phyloP scores from a whole-genome alignment of 2,888 invertebrate genomes.

The Dynastes maya region DNA sequence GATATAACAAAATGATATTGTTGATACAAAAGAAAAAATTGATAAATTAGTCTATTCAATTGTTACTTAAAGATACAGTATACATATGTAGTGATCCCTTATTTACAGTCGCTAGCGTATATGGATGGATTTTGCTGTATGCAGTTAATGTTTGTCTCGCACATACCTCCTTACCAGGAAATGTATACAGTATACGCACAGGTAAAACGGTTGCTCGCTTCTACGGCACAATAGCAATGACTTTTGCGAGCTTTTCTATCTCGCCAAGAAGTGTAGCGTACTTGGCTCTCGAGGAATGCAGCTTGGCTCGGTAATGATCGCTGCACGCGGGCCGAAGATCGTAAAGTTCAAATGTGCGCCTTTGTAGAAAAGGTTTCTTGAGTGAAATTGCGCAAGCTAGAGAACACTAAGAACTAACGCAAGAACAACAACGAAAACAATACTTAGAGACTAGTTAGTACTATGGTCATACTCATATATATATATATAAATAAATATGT shows the following conservation, averaged over 20 bases:
- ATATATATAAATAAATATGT: slow-evolving; percentile 3
- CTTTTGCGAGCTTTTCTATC: not conserved
- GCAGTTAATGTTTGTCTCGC: not conserved
- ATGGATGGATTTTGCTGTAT: not conserved
- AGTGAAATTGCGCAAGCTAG: slow-evolving; percentile 6
- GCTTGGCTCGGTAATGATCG: slow-evolving; percentile 4
- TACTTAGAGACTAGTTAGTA: not conserved
- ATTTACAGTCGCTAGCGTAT: not conserved
- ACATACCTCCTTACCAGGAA: slow-evolving; percentile 6
- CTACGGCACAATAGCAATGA: slow-evolving; percentile 19
- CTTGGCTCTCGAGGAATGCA: slow-evolving; percentile 37
- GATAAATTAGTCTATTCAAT: no score
- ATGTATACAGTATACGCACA: not conserved
- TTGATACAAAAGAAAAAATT: no score
- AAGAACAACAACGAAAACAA: not conserved
- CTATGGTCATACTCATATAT: not conserved
- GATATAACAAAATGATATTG: no score
- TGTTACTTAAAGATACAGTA: no score
- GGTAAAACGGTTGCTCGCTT: slow-evolving; percentile 8
- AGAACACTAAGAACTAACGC: not conserved
- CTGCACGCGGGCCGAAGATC: slow-evolving; percentile 18
- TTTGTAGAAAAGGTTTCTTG: not conserved
- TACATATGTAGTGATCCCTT: no score
- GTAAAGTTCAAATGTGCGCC: not conserved
- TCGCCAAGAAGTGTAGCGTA: slow-evolving; percentile 2